Conservation (phyloP, 2,888 invertebrate genomes). For the Mesochorus sp. region DNA sequence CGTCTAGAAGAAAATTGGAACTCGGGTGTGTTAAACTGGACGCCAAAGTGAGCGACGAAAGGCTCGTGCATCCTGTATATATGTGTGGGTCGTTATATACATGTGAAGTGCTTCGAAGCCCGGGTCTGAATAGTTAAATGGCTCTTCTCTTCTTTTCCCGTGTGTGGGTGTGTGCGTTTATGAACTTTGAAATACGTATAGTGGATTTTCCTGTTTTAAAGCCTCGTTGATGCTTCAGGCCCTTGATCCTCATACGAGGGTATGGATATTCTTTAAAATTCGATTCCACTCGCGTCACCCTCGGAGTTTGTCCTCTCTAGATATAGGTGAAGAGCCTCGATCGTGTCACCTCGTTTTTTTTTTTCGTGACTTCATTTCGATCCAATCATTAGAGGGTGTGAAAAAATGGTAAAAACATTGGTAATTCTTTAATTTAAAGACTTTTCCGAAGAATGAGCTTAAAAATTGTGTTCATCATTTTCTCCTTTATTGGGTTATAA, state of each 20-base stretch:
- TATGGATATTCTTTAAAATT: conserved; percentile 19
- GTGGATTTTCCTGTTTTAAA: neutral
- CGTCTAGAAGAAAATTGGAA: conserved; percentile 53
- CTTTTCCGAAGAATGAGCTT: too few species aligned
- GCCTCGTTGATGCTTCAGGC: neutral
- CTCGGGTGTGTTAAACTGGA: neutral
- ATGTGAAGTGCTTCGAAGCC: neutral
- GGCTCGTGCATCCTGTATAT: neutral
- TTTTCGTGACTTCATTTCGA: too few species aligned
- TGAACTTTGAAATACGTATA: neutral
- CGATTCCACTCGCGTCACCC: conserved; percentile 23
- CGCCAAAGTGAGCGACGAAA: neutral
- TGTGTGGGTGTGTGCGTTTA: neutral
- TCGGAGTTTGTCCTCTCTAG: conserved; percentile 34
- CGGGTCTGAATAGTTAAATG: conserved; percentile 51
- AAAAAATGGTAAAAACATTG: too few species aligned
- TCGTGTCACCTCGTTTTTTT: neutral
- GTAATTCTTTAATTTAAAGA: too few species aligned
- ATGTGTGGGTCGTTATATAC: neutral
- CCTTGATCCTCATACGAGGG: neutral
- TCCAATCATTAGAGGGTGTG: too few species aligned
- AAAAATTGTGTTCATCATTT: too few species aligned
- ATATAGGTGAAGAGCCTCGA: too few species aligned
- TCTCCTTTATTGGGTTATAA: too few species aligned
- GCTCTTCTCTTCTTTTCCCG: conserved; percentile 17